Base-by-base conservation (phyloP, 2,888 invertebrate species). In the Nomada lathburiana region DNA sequence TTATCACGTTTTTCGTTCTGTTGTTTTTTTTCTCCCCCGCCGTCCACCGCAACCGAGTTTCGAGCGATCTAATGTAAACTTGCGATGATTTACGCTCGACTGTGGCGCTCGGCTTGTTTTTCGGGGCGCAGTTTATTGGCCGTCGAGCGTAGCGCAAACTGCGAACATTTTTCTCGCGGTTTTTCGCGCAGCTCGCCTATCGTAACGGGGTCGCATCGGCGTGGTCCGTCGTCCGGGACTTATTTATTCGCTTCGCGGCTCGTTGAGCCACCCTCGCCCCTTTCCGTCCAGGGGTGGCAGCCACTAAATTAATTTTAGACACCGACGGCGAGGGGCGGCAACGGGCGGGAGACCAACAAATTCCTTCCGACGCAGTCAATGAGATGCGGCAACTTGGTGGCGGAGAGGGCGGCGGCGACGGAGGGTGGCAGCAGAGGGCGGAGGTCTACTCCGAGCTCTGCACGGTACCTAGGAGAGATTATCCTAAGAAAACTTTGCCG, bases 401-500 rank as follows among this genome's bases (percentile, higher is more conserved):
- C 57, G 23, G 76, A 36, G 78, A 50, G 69, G 36, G n/a, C 29
- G 42, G 29, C 26, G 5, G 3, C 10, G n/a, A 16, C 23, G 63
- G 5, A 2, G 11, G 18, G 50, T 29, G 59, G 3, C 5, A 13
- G 23, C 36, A 7, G 36, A 16, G 2, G 53, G 26, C 1, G 55
- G 20, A 29, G 64, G 53, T n/a, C 13, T 62, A 64, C 71, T 72
- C 52, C 50, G 23, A 42, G 67, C 23, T 68, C 68, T 52, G 20
- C 18, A 74, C 82, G 82, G 68, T 83, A 88, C 88, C 88, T 87
- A 84, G 18, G 68, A 88, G 88, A 87, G 88, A 88, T 88, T 88
- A 88, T 88, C 88, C 88, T 80, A 83, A 88, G 88, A 84, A 88
- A 88, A 88, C 86, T 88, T 88, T 87, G 65, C 80, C 71, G 67